Conservation (phyloP, 30 jellyfish, hydroid and myxozoan genomes). For the Nemopilema nomurai region DNA sequence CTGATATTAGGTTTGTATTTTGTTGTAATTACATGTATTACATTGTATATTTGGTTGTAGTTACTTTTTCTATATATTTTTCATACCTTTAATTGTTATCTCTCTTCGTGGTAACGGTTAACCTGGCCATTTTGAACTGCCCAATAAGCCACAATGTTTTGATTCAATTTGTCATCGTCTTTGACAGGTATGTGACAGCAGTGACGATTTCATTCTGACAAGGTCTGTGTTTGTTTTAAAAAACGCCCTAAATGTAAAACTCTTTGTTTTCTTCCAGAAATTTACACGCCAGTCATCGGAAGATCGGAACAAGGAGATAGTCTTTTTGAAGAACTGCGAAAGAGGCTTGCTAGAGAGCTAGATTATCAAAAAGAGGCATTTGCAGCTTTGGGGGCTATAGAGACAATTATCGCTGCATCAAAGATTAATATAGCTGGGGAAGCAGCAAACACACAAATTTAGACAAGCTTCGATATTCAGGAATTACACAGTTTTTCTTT, state of each 20-base stretch:
- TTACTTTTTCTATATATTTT: not conserved
- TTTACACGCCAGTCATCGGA: slow-evolving; percentile 77
- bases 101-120: too few species aligned
- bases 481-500: not conserved
- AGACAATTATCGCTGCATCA: slow-evolving; percentile 60
- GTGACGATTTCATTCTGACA: too few species aligned
- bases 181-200: too few species aligned
- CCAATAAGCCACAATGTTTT: too few species aligned
- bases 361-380: slow-evolving; percentile 43
- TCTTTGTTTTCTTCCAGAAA: slow-evolving; percentile 25
- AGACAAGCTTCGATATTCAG: too few species aligned
- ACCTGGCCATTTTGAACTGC: too few species aligned
- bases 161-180: too few species aligned
- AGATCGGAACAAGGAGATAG: slow-evolving; percentile 33
- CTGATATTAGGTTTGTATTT: slow-evolving; percentile 60
- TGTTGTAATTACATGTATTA: not conserved
- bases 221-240: too few species aligned
- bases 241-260: too few species aligned
- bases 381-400: slow-evolving; percentile 68
- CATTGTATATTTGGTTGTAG: too few species aligned
- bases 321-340: slow-evolving; percentile 21
- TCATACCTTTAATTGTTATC: not conserved
- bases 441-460: not conserved
- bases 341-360: slow-evolving; percentile 40
- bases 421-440: slow-evolving; percentile 26